Evolutionary conservation across 1,140 invertebrate genomes (phyloP).

Genomic region (Drosophila seguyi): DNA sequence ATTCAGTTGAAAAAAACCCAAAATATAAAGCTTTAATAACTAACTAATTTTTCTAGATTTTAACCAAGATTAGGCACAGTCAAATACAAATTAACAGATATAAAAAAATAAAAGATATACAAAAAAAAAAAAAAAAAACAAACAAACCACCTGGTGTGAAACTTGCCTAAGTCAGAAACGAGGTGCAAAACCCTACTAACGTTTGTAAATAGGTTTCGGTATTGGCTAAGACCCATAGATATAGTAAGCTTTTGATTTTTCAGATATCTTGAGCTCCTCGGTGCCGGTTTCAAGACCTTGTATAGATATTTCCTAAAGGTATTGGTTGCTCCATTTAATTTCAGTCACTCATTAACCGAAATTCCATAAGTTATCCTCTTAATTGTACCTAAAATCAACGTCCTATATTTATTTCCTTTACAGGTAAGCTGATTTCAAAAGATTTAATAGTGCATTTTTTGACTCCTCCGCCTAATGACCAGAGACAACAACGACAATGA

Average conservation of each 20-base stretch:
- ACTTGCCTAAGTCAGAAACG: conserved; percentile 4
- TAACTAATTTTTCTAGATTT: neutral
- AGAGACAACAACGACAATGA: conserved; percentile 19
- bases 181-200: neutral
- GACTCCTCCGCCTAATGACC: conserved; percentile 28
- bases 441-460: neutral
- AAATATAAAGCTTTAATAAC: neutral
- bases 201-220: conserved; percentile 2
- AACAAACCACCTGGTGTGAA: neutral
- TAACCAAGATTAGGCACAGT: neutral
- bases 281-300: neutral
- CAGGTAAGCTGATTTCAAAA: conserved; percentile 27
- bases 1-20: neutral
- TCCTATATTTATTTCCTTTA: neutral
- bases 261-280: conserved; percentile 4
- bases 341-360: conserved; percentile 9
- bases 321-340: conserved; percentile 5
- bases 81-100: neutral
- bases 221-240: conserved; percentile 4
- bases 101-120: neutral
- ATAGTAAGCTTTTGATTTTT: conserved; percentile 1
- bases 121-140: too few relatives aligned
- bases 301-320: neutral
- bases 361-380: neutral
- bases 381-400: neutral